Evolutionary conservation across 2,113 vertebrate genomes (phyloP), one percentile per base, ranked within the genome.

Genomic region (Plecturocebus donacophilus): DNA sequence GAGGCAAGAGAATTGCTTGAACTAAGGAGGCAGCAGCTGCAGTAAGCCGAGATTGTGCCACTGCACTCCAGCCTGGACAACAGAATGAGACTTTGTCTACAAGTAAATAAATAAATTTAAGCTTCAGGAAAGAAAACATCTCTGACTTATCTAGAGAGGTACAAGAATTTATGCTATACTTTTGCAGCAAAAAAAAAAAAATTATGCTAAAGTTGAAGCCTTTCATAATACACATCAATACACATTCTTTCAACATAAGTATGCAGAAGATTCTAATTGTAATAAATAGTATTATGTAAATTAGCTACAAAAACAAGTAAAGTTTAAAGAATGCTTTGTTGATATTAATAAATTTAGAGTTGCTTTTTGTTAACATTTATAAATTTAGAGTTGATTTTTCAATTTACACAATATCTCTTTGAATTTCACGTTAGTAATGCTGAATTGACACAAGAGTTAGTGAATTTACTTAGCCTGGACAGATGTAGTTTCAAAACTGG

Each of bases 401-500:
- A 35, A 73, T 70, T 92, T 90, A 68, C 77, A 58, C 47, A 81
- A 8, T 64, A 75, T 19, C 32, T 49, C 27, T 86, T 92, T 66
- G 45, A 93, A 88, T 96, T 93, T 91, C n/a, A 64, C 32, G 42
- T 93, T 71, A 56, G 35, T 54, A 61, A 82, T 81, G 70, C n/a
- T 76, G 16, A 85, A 3, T 81, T 86, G 71, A 96, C 61, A 91
- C 21, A 52, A 66, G 35, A 89, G 27, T 76, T 85, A 76, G 32
- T 86, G 73, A 91, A 76, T 88, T 95, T 83, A 64, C 68, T 93
- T 79, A 92, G 54, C 32, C n/a, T 91, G 42, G 76, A 80, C 19
- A 58, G 40, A 42, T 23, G 8, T 76, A 82, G 10, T 91, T 97
- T 80, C 83, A 70, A 94, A 94, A 87, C 8, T 35, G 52, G 58